Percentiles rank a stretch among this genome's conserved stretches.
Conservation (phyloP, 64 coral and sea anemone genomes). For the Porites australiensis region DNA sequence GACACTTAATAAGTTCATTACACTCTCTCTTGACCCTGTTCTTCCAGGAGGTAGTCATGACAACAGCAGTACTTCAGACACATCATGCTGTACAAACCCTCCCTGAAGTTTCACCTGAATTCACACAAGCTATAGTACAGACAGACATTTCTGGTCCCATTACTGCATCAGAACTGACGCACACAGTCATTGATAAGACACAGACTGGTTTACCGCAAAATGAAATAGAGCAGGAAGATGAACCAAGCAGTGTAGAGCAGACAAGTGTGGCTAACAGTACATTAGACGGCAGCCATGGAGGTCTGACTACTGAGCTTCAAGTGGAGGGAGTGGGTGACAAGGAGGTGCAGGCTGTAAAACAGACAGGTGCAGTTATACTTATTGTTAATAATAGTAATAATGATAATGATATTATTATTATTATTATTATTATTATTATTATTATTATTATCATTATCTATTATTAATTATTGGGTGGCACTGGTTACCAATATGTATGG, state of each 20-base stretch:
- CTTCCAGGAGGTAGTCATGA: constrained; percentile 83
- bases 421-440: too few species aligned
- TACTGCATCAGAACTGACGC: constrained; percentile 33
- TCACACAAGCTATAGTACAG: constrained; percentile 92
- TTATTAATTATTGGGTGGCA: too few species aligned
- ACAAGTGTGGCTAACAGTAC: background rate
- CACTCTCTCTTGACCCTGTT: background rate
- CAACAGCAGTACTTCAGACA: constrained; percentile 76
- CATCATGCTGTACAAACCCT: constrained; percentile 84
- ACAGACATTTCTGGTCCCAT: constrained; percentile 94
- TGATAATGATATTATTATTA: background rate
- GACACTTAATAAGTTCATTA: too few species aligned
- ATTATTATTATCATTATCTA: too few species aligned
- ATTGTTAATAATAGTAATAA: background rate
- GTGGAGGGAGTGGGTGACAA: background rate
- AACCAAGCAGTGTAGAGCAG: background rate
- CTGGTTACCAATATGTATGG: too few species aligned
- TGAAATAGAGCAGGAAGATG: background rate
- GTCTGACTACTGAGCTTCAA: constrained; percentile 15
- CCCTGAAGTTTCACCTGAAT: constrained; percentile 79
- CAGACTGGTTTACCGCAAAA: background rate
- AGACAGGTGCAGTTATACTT: background rate
- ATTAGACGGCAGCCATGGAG: background rate
- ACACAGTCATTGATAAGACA: background rate
- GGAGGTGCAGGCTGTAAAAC: background rate